These are phyloP conservation scores for Myoxocephalus aenaeus DNA, from an alignment of 2,797 vertebrate genomes.

Conservation along the genomic window DNA sequence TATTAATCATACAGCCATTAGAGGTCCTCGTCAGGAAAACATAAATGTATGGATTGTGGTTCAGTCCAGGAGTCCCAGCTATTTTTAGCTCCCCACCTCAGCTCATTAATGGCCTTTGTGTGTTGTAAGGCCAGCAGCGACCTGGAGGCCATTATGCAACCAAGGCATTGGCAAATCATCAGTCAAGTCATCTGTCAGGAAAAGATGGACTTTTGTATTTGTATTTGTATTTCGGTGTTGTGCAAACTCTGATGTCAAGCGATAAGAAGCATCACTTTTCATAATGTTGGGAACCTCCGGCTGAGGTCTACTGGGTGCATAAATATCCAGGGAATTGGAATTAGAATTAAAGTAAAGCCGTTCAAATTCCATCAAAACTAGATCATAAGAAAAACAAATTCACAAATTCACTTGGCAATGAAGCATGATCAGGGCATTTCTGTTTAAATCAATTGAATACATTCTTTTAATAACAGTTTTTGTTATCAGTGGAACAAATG, in stretches of 20 bases:
- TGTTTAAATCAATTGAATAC: too few relatives aligned
- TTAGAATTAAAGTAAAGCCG: not conserved
- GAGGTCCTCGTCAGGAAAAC: too few relatives aligned
- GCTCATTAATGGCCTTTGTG: constrained; percentile 55
- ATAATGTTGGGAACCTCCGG: too few relatives aligned
- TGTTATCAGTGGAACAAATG: not conserved
- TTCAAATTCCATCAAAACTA: not conserved
- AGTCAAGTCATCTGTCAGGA: not conserved
- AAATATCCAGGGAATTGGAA: not conserved
- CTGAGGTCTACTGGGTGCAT: not conserved
- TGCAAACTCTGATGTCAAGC: constrained; percentile 1
- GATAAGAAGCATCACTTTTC: not conserved
- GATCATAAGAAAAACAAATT: too few relatives aligned
- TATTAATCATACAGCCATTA: too few relatives aligned
- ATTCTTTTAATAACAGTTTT: too few relatives aligned
- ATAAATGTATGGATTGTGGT: not conserved
- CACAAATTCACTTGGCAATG: too few relatives aligned
- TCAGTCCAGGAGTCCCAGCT: constrained; percentile 51
- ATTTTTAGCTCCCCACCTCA: constrained; percentile 63
- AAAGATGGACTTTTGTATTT: constrained; percentile 19
- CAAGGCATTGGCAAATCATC: not conserved
- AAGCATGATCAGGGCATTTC: too few relatives aligned
- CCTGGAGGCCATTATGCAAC: not conserved
- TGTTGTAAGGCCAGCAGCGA: constrained; percentile 51
- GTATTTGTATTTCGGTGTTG: constrained; percentile 13